Base-by-base conservation (phyloP, 1,140 invertebrate species). In the Euwallacea similis region DNA sequence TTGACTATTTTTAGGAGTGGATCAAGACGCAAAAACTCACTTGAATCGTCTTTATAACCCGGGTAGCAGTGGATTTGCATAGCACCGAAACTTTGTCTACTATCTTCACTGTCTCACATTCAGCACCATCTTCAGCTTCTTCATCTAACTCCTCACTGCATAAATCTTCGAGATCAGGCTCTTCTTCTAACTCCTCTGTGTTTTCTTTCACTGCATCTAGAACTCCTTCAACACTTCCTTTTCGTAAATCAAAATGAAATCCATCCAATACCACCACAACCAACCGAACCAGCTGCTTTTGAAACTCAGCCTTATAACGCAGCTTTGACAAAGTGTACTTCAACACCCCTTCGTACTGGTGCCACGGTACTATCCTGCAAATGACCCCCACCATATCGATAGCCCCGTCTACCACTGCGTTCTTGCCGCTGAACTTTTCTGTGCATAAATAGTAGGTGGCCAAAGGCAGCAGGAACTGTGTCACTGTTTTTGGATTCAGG, bases 201-300 rank as follows among this genome's bases (percentile, higher is more conserved):
- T 80, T 78, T 43, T 79, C 77, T 46, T 50, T 13, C 1, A 13
- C 41, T 41, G 46, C 13, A 47, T 65, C 47, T 10, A 42, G 7
- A 47, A 15, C 33, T 33, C 2, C 9, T n/a, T 66, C 64, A 11
- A 21, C 66, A n/a, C 8, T 8, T 0, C 85, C 86, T 79, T 90
- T 88, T 0, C 87, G 88, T 42, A 98, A 82, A 85, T 98, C 93
- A 83, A 93, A 98, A 83, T 98, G 96, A 79, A 98, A 99, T 2
- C 90, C 88, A 82, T 98, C 93, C 42, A 99, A 82, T 64, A 98
- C 90, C 1, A 86, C 87, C 0, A 95, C 89, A 13, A 97, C 83
- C 50, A 97, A 87, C 74, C 92, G 89, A 0, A 94, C 89, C 54
- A 90, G 82, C 76, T 94, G 91, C 79, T 93, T 95, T 77, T 97